Evolutionary conservation across 2,113 vertebrate genomes (phyloP), one percentile per base, ranked within the genome.

Genomic region (Myotis lucifugus): DNA sequence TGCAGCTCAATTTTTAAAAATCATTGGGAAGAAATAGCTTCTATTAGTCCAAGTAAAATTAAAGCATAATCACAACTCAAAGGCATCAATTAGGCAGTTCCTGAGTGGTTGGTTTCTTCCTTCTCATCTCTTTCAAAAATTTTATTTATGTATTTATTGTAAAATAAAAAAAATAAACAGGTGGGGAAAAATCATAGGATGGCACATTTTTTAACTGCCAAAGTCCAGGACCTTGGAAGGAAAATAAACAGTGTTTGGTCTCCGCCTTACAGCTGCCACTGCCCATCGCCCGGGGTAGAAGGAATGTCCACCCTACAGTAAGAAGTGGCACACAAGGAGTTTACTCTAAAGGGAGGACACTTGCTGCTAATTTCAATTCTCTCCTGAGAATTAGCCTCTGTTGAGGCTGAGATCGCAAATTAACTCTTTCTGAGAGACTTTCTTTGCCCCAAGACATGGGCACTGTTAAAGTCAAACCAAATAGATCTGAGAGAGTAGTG

Each of bases 341-440:
- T 95, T 92, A 90, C 21, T 70, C 17, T 18, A 50, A 77, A 50
- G 46, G 5, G 27, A 19, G 23, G 59, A 94, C 27, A 74, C 67
- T 56, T 42, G 73, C 83, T 37, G 12, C 64, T 67, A 67, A 54
- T 94, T 96, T 90, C 79, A 93, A 85, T 72, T 88, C 50, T 90
- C 92, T 64, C 74, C 50, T 29, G 64, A 95, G 96, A 95, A 94
- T 94, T 92, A 93, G 76, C 67, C 40, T 92, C 61, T 89, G 42
- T 73, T 73, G 96, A 82, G 18, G 85, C 32, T 95, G 76, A 82
- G 21, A 87, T n/a, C 93, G 70, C 83, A 94, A 95, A 91, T 95
- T 93, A 95, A 97, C 96, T 95, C 95, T 88, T 97, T 95, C 64
- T 87, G 34, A 91, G 95, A 95, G 66, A 78, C 52, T 88, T 64